phyloP scores from a whole-genome alignment of 2,888 invertebrate genomes.

The Danaus chrysippus region DNA sequence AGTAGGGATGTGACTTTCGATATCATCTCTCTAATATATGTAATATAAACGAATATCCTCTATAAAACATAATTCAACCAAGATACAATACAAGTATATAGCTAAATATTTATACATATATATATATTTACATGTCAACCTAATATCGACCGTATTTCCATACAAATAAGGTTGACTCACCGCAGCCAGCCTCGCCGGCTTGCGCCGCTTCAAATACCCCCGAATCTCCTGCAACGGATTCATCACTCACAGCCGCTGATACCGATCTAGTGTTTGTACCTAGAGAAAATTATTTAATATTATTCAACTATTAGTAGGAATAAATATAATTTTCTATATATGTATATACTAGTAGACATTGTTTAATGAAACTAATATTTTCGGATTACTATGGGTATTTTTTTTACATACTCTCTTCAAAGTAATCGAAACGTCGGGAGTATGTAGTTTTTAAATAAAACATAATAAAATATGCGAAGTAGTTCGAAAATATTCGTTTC shows the following conservation, averaged over 20 bases:
- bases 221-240: conserved; percentile 97
- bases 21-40: too few relatives aligned
- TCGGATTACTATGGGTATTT: too few relatives aligned
- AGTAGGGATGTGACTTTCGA: too few relatives aligned
- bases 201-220: conserved; percentile 95
- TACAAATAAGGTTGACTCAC: conserved; percentile 39
- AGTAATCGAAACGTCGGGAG: too few relatives aligned
- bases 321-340: too few relatives aligned
- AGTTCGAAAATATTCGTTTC: too few relatives aligned
- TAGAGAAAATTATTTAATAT: conserved; percentile 16
- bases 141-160: not conserved
- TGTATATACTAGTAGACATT: too few relatives aligned
- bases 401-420: too few relatives aligned
- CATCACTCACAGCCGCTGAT: conserved; percentile 97
- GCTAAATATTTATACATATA: not conserved
- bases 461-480: too few relatives aligned
- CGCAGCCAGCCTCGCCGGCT: conserved; percentile 62
- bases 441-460: too few relatives aligned
- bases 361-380: too few relatives aligned
- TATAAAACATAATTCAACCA: not conserved
- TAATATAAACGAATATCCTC: not conserved
- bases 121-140: not conserved
- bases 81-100: not conserved
- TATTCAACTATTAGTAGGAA: too few relatives aligned
- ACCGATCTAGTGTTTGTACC: conserved; percentile 93